A percentile compares a stretch with the other conserved stretches of the same genome.
Conservation (phyloP, 2,888 invertebrate species). For the Nycteola revayana region DNA sequence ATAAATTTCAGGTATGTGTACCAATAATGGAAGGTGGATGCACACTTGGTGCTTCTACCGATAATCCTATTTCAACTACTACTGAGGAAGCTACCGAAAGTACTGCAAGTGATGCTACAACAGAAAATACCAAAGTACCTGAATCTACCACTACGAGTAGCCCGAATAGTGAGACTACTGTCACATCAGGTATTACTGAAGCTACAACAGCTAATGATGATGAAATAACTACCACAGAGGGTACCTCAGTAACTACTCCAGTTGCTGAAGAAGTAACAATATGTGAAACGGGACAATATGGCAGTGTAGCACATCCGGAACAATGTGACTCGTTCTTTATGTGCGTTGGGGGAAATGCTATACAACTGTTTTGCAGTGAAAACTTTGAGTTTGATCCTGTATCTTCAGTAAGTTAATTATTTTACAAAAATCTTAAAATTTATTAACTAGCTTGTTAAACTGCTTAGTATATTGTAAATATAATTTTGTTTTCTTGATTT, state of each 20-base stretch:
- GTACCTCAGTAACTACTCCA: not conserved
- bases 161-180: not conserved
- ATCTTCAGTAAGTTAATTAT: slow-evolving; percentile 4
- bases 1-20: slow-evolving; percentile 19
- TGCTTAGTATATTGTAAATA: too few relatives aligned
- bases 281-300: slow-evolving; percentile 4
- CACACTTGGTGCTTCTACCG: slow-evolving; percentile 3
- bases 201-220: not conserved
- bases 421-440: too few relatives aligned
- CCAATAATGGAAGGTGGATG: slow-evolving; percentile 20
- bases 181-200: too few relatives aligned
- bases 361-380: slow-evolving; percentile 5
- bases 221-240: not conserved
- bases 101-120: too few relatives aligned
- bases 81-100: not conserved
- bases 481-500: too few relatives aligned
- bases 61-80: not conserved
- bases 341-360: slow-evolving; percentile 5
- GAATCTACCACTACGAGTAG: not conserved
- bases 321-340: slow-evolving; percentile 19
- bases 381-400: slow-evolving; percentile 12
- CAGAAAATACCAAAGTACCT: too few relatives aligned
- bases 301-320: slow-evolving; percentile 16
- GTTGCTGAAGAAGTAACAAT: not conserved
- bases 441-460: too few relatives aligned